phyloP scores from a whole-genome alignment of 2,113 vertebrate genomes.

The human (Homo sapiens) region DNA sequence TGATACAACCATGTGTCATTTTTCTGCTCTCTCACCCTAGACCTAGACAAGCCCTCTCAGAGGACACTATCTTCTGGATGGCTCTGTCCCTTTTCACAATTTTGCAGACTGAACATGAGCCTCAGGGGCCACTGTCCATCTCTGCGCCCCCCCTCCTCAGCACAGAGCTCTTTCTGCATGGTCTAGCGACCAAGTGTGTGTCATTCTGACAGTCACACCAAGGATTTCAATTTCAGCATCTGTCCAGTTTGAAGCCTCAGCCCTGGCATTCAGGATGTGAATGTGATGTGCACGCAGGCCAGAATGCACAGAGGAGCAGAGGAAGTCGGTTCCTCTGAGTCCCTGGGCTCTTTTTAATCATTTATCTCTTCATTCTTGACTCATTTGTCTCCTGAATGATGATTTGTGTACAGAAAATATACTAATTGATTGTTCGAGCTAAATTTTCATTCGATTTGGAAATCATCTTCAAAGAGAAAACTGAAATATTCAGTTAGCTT shows the following conservation, averaged over 20 bases:
- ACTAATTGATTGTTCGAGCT: background rate
- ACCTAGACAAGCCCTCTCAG: background rate
- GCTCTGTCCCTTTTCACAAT: background rate
- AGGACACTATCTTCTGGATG: background rate
- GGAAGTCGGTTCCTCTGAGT: too few species aligned
- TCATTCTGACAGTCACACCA: background rate
- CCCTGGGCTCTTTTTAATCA: background rate
- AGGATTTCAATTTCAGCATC: background rate
- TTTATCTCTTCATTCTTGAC: background rate
- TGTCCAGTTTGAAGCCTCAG: background rate
- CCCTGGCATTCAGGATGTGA: background rate
- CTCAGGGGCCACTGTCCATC: background rate
- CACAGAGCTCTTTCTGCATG: background rate
- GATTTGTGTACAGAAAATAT: background rate
- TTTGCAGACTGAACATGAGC: background rate
- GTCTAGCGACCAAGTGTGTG: background rate
- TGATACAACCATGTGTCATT: background rate
- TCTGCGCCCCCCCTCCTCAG: background rate
- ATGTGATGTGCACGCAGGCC: background rate
- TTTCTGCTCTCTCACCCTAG: background rate
- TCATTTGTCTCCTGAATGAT: background rate
- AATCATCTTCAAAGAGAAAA: constrained; percentile 14
- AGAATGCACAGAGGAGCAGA: fast-evolving
- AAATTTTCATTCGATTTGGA: background rate
- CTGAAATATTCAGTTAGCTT: background rate